Conservation (phyloP, 2,113 vertebrate species). For the Pelodiscus sinensis region DNA sequence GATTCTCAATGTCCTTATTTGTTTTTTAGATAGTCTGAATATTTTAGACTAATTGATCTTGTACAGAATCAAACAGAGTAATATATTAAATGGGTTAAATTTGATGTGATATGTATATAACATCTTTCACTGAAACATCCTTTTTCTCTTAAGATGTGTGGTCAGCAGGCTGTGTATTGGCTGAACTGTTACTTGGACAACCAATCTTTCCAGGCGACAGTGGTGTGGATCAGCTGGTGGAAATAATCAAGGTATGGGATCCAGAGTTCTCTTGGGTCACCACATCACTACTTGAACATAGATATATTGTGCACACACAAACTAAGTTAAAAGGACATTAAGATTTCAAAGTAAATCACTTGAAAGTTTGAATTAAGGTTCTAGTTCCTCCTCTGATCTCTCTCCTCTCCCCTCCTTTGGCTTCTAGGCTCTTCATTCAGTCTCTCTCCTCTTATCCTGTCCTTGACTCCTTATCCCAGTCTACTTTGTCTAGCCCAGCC, state of each 20-base stretch:
- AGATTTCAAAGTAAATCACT: neutral
- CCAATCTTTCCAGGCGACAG: slow-evolving; percentile 99
- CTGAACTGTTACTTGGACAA: slow-evolving; percentile 97
- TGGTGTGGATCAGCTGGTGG: slow-evolving; percentile 98
- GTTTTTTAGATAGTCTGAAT: neutral
- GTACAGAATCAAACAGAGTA: neutral
- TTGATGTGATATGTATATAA: neutral
- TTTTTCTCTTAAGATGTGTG: slow-evolving; percentile 88
- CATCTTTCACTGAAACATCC: neutral
- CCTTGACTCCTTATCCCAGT: neutral
- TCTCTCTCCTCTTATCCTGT: neutral
- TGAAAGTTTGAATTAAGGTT: neutral
- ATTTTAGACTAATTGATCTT: neutral
- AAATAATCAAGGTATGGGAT: slow-evolving; percentile 95
- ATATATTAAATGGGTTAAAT: slow-evolving; percentile 1
- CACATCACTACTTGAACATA: neutral
- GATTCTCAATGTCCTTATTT: neutral
- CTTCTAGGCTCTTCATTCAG: neutral
- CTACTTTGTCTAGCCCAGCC: neutral
- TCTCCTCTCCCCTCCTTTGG: neutral
- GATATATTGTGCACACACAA: neutral
- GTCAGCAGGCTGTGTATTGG: slow-evolving; percentile 98
- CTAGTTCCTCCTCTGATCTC: neutral
- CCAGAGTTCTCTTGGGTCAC: neutral
- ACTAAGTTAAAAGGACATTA: neutral